phyloP scores from a whole-genome alignment of 2,113 vertebrate species.

The Platycercus adscitus region DNA sequence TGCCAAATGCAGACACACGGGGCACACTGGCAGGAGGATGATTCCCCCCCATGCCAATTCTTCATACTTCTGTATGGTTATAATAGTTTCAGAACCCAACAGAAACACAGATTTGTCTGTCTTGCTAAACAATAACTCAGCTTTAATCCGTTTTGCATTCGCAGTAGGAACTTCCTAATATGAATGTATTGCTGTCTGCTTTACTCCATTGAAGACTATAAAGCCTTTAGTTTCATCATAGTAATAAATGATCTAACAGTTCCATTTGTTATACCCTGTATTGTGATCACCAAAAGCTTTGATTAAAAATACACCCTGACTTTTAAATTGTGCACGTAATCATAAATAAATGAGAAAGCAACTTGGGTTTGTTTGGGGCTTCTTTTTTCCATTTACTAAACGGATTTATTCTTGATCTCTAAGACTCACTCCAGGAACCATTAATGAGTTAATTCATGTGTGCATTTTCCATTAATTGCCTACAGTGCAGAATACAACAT shows the following conservation, averaged over 20 bases:
- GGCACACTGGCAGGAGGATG: background rate
- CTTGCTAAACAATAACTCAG: slow-evolving; percentile 48
- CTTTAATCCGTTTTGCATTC: slow-evolving; percentile 57
- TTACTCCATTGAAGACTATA: slow-evolving; percentile 17
- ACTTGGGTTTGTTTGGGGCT: background rate
- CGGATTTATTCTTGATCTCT: background rate
- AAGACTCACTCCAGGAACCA: background rate
- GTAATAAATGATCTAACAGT: background rate
- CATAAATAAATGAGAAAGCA: slow-evolving; percentile 57
- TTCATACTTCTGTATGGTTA: background rate
- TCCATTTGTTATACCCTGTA: slow-evolving; percentile 23
- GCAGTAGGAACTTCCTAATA: slow-evolving; percentile 27
- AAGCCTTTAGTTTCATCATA: slow-evolving; percentile 39
- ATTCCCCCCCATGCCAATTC: background rate
- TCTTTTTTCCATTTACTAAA: slow-evolving; percentile 12
- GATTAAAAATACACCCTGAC: slow-evolving; percentile 32
- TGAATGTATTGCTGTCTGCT: slow-evolving; percentile 22
- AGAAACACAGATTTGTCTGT: slow-evolving; percentile 25
- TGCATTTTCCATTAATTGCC: background rate
- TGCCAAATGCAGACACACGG: background rate
- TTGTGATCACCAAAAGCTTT: slow-evolving; percentile 3
- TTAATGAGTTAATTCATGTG: slow-evolving; percentile 21
- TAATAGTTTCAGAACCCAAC: slow-evolving; percentile 13
- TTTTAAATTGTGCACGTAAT: background rate
- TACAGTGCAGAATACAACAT: background rate